Conservation (phyloP, 1,140 invertebrate species). For the Orchesella cincta region DNA sequence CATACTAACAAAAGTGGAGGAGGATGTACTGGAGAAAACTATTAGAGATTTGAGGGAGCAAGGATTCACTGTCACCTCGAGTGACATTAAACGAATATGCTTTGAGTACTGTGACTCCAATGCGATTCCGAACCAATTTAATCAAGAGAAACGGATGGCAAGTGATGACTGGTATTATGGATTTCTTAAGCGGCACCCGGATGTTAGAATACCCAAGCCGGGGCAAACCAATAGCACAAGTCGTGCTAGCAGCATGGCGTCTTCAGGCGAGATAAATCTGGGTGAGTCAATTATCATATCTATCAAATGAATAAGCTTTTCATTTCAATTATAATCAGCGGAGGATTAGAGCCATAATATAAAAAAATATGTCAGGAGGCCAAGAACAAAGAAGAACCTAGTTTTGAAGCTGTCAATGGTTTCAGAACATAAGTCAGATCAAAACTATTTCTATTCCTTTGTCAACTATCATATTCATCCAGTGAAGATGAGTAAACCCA, state of each 20-base stretch:
- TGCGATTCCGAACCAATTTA: constrained; percentile 50
- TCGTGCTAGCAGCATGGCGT: not conserved
- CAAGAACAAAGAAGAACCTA: too few species aligned
- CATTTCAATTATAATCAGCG: too few species aligned
- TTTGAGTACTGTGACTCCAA: constrained; percentile 51
- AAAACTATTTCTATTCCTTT: too few species aligned
- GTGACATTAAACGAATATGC: constrained; percentile 49
- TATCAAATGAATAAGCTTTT: too few species aligned
- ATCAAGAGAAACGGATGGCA: constrained; percentile 49
- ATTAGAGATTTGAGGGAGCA: constrained; percentile 49
- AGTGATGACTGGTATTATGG: constrained; percentile 52
- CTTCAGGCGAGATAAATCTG: too few species aligned
- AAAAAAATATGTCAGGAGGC: too few species aligned
- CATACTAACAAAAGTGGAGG: constrained; percentile 47
- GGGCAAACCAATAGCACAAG: not conserved
- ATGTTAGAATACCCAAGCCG: constrained; percentile 37
- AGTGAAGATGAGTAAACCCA: too few species aligned
- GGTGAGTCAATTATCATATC: too few species aligned
- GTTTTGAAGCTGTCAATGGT: too few species aligned
- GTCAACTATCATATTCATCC: too few species aligned
- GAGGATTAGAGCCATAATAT: too few species aligned
- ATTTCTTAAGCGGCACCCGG: constrained; percentile 48
- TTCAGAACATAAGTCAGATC: too few species aligned
- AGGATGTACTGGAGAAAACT: constrained; percentile 51
- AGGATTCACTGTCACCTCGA: constrained; percentile 47